Base-by-base conservation (phyloP, 2,797 vertebrate genomes). In the Myripristis jacobus region DNA sequence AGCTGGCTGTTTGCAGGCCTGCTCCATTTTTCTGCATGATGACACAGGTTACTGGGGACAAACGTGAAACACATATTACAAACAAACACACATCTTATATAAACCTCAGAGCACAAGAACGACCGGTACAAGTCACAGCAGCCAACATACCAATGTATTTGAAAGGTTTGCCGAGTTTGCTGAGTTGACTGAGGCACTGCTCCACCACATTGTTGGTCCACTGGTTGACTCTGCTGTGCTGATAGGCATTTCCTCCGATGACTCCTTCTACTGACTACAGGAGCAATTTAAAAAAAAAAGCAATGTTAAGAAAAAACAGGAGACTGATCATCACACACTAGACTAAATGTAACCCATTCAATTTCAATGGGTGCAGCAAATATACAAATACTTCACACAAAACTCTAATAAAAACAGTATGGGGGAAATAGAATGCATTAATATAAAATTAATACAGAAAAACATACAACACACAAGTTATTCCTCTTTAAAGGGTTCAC, bases 1-100 rank as follows among this genome's bases (percentile, higher is more conserved):
- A 94, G 54, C 94, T 97, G 19, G 97, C 96, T 7, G 97, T 95
- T 73, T 99, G 96, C 31, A 98, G 82, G 10, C 98, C 98, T 7
- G 98, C 98, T 47, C 98, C 97, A 4, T 96, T 98, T 90, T 98
- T 98, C 76, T 99, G 97, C 96, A 98, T 98, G 73, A 98, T 97
- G 58, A 97, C 92, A 75, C 97, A 98, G 44, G 94, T 98, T 54
- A 96, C 97, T 97, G 86, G 48, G 46, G 31, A 43, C 36, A 70
- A 38, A 46, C 43, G 8, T 31, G 29, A 31, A 7, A 31, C 19
- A 25, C 38, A 34, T 19, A 67, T 8, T 24, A 31, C 18, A 55
- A 7, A 27, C 9, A 43, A 51, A 6, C 8, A 74, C 21, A 61
- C 11, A 25, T 65, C 48, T 66, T 19, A 56, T 6, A 9, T 4